Evolutionary conservation across 1,140 invertebrate genomes (phyloP), one percentile per base, ranked within the genome.

Genomic region (Drosophila burlai): DNA sequence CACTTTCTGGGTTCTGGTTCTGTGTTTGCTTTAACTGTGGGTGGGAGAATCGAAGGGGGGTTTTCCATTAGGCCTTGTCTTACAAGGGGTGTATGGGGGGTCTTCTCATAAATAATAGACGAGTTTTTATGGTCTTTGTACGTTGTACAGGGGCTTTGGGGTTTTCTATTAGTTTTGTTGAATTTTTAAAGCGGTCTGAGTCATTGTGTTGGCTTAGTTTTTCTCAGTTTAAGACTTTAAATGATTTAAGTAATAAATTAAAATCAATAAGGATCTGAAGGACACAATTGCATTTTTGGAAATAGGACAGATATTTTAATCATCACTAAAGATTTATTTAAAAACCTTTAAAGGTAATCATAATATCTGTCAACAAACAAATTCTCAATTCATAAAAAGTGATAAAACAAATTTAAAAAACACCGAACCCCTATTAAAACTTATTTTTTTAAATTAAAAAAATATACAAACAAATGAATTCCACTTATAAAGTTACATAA

Each of bases 1-100:
- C 71, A 73, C 67, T 73, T 73, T 72, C 72, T 72, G 63, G 66
- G 45, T 50, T 55, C 34, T 62, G 57, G 26, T 57, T 57, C 54
- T 57, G 36, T 63, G 21, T 63, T 63, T 63, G 60, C 13, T 18
- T 63, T 43, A 42, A 73, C 71, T 73, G 71, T 73, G 46, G 67
- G 69, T 61, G 55, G 54, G 55, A 73, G 46, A 73, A 61, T 31
- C 21, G 46, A 52, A 50, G 45, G 36, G 36, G 45, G 13, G 38
- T 16, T 38, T 60, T 52, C 29, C 40, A 72, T 73, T 73, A 73
- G 46, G 45, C 26, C 55, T 38, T 58, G 31, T 34, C 21, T 47
- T 15, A 31, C 13, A 54, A 40, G n/a, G 50, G 50, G n/a, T 52
- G n/a, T 16, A 11, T 2, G 11, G 24, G 24, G 26, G 24, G 3